Evolutionary conservation across 2,888 invertebrate species (phyloP).

Genomic region (Liodrosophila aerea): DNA sequence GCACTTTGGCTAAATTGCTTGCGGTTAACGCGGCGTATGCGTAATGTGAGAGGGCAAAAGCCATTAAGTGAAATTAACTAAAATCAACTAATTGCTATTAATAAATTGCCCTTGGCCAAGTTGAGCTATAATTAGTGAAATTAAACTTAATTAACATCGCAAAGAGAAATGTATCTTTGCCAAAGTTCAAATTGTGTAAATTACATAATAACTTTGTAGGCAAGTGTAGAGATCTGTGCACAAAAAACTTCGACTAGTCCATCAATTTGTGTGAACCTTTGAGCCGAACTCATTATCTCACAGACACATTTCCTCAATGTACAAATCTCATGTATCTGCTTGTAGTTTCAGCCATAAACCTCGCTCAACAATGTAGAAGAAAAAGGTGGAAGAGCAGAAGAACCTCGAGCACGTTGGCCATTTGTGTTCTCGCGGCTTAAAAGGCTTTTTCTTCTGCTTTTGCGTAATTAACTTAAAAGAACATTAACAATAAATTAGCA

Average conservation of each 20-base stretch:
- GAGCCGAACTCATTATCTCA: slow-evolving; percentile 9
- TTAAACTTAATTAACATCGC: slow-evolving; percentile 59
- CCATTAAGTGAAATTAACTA: slow-evolving; percentile 53
- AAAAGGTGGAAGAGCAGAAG: not conserved
- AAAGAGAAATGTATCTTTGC: not conserved
- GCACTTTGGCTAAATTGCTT: slow-evolving; percentile 9
- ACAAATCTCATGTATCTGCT: slow-evolving; percentile 1
- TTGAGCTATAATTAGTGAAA: slow-evolving; percentile 54
- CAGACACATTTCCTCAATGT: no score
- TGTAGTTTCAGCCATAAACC: no score
- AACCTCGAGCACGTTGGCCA: slow-evolving; percentile 38
- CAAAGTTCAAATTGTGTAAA: no score
- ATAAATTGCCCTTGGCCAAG: slow-evolving; percentile 49
- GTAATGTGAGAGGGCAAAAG: slow-evolving; percentile 45
- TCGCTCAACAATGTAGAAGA: not conserved
- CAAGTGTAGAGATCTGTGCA: not conserved
- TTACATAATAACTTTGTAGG: not conserved
- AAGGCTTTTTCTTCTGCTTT: slow-evolving; percentile 46
- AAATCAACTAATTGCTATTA: slow-evolving; percentile 61
- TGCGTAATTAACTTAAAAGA: slow-evolving; percentile 67
- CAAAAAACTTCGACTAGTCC: no score
- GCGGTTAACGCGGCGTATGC: slow-evolving; percentile 29
- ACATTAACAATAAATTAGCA: slow-evolving; percentile 67
- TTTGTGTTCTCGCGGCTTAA: slow-evolving; percentile 40
- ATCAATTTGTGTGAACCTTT: slow-evolving; percentile 2